phyloP scores from a whole-genome alignment of 2,113 vertebrate genomes.

The Platichthys flesus region DNA sequence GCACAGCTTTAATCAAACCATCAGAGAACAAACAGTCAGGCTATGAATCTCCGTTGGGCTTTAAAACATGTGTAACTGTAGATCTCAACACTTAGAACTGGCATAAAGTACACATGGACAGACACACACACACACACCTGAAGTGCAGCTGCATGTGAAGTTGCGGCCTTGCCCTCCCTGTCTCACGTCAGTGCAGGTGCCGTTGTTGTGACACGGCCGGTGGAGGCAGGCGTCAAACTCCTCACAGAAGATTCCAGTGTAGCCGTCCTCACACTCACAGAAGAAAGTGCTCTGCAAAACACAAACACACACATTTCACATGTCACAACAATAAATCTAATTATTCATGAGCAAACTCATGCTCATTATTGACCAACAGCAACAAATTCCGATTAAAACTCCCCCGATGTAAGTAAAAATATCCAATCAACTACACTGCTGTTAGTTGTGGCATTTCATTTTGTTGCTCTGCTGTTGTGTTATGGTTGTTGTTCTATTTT shows the following conservation, averaged over 20 bases:
- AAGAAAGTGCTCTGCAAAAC: constrained; percentile 88
- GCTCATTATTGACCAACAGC: too few species aligned
- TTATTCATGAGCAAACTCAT: too few species aligned
- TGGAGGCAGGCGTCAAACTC: constrained; percentile 92
- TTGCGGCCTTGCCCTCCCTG: constrained; percentile 88
- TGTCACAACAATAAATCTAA: background rate
- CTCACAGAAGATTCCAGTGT: constrained; percentile 90
- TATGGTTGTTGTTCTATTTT: background rate
- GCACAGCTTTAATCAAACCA: too few species aligned
- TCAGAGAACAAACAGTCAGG: background rate
- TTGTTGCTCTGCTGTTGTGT: background rate
- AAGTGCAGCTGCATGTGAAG: constrained; percentile 89
- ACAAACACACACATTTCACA: background rate
- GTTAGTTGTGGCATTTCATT: background rate
- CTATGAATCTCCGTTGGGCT: too few species aligned
- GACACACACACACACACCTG: constrained; percentile 84
- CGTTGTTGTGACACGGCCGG: constrained; percentile 89
- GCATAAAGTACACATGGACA: background rate
- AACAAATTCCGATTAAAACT: constrained; percentile 2
- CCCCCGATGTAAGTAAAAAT: too few species aligned
- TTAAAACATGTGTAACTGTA: background rate
- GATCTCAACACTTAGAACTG: background rate
- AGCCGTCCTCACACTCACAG: constrained; percentile 89
- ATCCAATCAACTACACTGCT: background rate
- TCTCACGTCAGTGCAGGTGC: constrained; percentile 85